A percentile compares a stretch with the other conserved stretches of the same genome.
phyloP scores from a whole-genome alignment of 2,797 vertebrate species.

The Phalanger gymnotis region DNA sequence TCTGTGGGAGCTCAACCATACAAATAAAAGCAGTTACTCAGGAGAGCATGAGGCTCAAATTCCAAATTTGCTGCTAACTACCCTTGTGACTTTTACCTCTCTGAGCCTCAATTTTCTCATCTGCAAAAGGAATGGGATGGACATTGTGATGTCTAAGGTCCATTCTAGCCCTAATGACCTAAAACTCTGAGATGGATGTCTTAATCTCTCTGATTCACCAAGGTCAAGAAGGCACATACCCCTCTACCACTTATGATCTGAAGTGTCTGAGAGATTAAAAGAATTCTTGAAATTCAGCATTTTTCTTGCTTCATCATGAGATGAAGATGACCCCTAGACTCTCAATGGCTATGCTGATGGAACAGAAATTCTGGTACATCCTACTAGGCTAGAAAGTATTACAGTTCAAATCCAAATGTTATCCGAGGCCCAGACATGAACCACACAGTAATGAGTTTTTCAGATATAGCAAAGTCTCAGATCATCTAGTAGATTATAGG shows the following conservation, averaged over 20 bases:
- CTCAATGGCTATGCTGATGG: not conserved
- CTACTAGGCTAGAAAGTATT: not conserved
- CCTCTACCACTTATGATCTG: not conserved
- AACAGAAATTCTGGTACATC: not conserved
- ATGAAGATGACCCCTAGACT: not conserved
- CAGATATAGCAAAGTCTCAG: not conserved
- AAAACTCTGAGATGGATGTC: not conserved
- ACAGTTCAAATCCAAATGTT: not conserved
- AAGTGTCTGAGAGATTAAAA: not conserved
- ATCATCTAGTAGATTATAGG: not conserved
- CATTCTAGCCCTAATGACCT: not conserved
- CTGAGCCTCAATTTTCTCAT: not conserved
- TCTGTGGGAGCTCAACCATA: not conserved
- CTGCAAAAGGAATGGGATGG: not conserved
- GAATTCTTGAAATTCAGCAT: not conserved
- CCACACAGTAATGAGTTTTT: not conserved
- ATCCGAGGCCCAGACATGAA: not conserved
- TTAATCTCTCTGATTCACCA: constrained; percentile 37
- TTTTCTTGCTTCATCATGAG: not conserved
- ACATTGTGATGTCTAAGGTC: not conserved
- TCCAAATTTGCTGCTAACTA: not conserved
- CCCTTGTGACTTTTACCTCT: not conserved
- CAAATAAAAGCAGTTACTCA: not conserved
- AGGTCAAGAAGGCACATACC: constrained; percentile 16
- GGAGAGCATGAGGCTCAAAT: not conserved